A percentile compares a stretch with the other conserved stretches of the same genome.
Evolutionary conservation across 2,797 vertebrate genomes (phyloP).

Genomic region (Melopsittacus undulatus): DNA sequence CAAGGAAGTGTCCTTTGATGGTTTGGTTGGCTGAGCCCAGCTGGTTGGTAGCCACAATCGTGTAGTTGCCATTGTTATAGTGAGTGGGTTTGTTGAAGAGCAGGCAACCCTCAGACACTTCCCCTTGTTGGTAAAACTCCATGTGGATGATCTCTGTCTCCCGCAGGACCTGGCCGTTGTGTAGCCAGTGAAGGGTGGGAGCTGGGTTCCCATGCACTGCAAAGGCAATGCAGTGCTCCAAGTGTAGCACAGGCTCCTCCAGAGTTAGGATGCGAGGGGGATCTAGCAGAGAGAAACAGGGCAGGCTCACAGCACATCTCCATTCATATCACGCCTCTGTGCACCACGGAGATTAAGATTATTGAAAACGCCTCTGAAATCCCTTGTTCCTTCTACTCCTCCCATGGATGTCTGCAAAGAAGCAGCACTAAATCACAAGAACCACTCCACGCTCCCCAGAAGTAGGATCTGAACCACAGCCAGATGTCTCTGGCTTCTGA

Average conservation of each 20-base stretch:
- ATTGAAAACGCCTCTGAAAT: neutral
- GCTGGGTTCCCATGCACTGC: constrained; percentile 92
- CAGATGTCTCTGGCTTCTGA: neutral
- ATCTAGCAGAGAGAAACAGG: constrained; percentile 78
- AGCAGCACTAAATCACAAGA: neutral
- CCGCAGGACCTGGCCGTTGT: constrained; percentile 84
- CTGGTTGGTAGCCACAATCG: constrained; percentile 90
- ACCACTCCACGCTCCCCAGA: neutral
- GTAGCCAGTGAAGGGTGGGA: constrained; percentile 91
- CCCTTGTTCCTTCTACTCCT: neutral
- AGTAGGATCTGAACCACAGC: neutral
- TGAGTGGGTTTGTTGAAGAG: constrained; percentile 96
- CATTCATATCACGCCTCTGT: neutral
- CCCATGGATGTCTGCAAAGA: neutral
- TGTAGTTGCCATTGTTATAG: constrained; percentile 98
- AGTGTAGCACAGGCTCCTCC: constrained; percentile 89
- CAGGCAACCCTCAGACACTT: constrained; percentile 93
- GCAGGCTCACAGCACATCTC: constrained; percentile 47
- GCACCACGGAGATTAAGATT: neutral
- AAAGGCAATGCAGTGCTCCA: constrained; percentile 96
- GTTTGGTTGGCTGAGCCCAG: constrained; percentile 90
- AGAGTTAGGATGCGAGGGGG: constrained; percentile 91
- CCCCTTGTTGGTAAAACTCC: constrained; percentile 89
- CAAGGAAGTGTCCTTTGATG: constrained; percentile 92
- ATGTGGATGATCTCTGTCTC: constrained; percentile 87